A percentile compares a stretch with the other conserved stretches of the same genome.
Evolutionary conservation across 2,113 vertebrate genomes (phyloP).

Genomic region (Sebastes fasciatus): DNA sequence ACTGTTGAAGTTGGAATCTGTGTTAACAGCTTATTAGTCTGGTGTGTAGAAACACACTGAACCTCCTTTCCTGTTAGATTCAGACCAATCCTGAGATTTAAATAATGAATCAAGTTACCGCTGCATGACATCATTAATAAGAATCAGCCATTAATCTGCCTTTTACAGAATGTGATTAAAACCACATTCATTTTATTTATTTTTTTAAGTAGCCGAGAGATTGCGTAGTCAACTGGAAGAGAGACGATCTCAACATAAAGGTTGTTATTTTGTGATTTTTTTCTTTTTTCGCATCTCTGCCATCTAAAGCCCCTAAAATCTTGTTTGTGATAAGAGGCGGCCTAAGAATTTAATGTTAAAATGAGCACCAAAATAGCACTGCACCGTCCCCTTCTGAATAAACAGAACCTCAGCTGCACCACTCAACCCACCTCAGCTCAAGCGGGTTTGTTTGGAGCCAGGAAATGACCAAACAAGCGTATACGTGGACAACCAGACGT

Average conservation of each 20-base stretch:
- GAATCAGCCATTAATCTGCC: neutral
- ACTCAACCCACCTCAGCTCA: too few relatives aligned
- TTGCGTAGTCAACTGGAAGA: neutral
- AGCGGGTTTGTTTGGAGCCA: neutral
- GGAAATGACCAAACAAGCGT: neutral
- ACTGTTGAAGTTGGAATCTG: neutral
- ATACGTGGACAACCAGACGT: neutral
- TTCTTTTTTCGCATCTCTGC: neutral
- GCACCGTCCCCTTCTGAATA: neutral
- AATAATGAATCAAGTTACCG: neutral
- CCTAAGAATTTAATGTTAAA: neutral
- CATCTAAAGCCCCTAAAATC: neutral
- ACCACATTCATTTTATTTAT: neutral
- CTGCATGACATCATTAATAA: neutral
- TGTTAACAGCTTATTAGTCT: neutral
- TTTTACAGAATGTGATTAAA: neutral
- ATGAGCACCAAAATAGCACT: neutral
- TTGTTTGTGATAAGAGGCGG: neutral
- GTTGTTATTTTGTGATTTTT: neutral
- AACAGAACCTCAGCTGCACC: neutral
- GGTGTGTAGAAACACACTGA: neutral
- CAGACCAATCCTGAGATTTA: neutral
- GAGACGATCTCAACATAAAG: neutral
- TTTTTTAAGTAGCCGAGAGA: neutral
- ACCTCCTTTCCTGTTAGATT: neutral